Evolutionary conservation across 2,888 invertebrate species (phyloP), one percentile per base, ranked within the genome.

Genomic region (Chloromyia formosa): DNA sequence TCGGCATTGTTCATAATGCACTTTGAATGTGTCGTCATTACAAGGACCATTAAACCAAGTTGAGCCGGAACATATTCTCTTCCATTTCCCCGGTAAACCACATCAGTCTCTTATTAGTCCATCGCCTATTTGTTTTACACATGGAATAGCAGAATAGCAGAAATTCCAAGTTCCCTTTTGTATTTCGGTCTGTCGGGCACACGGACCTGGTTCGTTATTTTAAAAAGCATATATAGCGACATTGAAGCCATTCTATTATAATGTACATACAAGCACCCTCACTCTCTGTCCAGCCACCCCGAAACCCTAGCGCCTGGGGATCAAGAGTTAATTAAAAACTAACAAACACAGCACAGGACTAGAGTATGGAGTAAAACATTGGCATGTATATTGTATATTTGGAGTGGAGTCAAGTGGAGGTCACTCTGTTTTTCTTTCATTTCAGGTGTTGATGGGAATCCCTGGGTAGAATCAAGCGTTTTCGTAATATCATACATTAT

Each of bases 241-340:
- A 66, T 18, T 45, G 66, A 49, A 66, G 66, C 66, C 66, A 66
- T 66, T 66, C 45, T 42, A 66, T 66, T 45, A 35, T 35, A 35
- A 7, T 35, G 66, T 66, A n/a, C 49, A 23, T 62, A n/a, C 23
- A 23, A 60, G 60, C n/a, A 23, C 20, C 56, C 56, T 18, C 10
- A 18, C 20, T 3, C 56, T 10, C 18, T 56, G 56, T 56, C 22
- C 14, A 1, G 16, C 56, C 23, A 20, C 27, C 23, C 10, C 35
- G 35, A 23, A 35, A 35, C 27, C 27, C 2, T 35, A 71, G 56
- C 10, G 71, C 73, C 73, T 27, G 45, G 18, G 61, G 61, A 73
- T 83, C 82, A 83, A 82, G 84, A 84, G 85, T 84, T 84, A 84
- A 84, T 84, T 84, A 84, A 84, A 84, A 84, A 84, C 84, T 83